Conservation (phyloP, 2,888 invertebrate genomes). For the Callyntrura guangdongensis region DNA sequence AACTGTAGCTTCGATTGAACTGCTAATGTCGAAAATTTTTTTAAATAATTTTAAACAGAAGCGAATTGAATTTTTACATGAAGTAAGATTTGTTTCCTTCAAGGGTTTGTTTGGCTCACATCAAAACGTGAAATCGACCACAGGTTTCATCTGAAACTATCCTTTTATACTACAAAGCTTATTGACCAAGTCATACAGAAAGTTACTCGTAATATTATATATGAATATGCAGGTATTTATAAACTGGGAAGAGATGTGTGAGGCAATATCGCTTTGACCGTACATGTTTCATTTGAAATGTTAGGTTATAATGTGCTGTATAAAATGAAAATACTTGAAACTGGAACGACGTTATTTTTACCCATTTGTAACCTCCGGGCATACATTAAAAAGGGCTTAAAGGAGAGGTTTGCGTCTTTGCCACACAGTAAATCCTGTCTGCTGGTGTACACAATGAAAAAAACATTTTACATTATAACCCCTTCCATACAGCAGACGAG, state of each 20-base stretch:
- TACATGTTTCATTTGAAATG: background rate
- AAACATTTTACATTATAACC: no score
- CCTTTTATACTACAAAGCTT: constrained; percentile 1
- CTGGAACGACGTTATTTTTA: background rate
- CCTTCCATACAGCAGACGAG: no score
- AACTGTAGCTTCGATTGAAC: no score
- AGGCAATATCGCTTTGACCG: no score
- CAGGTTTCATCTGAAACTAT: background rate
- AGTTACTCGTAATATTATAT: background rate
- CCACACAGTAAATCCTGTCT: no score
- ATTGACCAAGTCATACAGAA: background rate
- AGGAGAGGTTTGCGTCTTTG: no score
- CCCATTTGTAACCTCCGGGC: background rate
- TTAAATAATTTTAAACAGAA: no score
- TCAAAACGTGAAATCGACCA: background rate
- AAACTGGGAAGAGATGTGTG: no score
- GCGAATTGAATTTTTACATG: no score
- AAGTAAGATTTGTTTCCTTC: no score
- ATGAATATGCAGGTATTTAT: background rate
- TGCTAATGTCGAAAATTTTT: no score
- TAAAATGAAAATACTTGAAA: background rate
- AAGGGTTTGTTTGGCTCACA: background rate
- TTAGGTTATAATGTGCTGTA: background rate
- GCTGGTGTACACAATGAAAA: no score
- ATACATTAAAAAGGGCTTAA: background rate